Evolutionary conservation across 1,140 invertebrate genomes (phyloP).

Genomic region (Drosophila santomea): DNA sequence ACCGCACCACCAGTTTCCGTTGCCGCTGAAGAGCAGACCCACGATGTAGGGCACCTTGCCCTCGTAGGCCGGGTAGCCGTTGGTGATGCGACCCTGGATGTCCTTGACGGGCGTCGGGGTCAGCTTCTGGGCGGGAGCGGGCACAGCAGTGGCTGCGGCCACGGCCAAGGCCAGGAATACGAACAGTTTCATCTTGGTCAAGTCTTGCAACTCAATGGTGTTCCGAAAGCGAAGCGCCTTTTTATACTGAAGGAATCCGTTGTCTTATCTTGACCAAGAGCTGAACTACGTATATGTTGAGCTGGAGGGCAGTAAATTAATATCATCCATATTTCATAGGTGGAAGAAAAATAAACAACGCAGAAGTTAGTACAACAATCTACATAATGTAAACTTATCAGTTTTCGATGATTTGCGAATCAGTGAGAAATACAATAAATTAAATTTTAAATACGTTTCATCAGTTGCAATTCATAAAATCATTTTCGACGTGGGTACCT

Average conservation of each 20-base stretch:
- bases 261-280: conserved; percentile 1
- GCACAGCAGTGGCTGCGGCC: conserved; percentile 33
- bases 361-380: not conserved
- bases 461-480: conserved; percentile 6
- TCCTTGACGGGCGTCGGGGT: conserved; percentile 34
- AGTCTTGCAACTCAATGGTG: conserved; percentile 16
- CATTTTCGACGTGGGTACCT: conserved; percentile 10
- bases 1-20: conserved; percentile 86
- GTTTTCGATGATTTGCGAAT: not conserved
- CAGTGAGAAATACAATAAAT: conserved; percentile 16
- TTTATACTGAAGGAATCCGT: conserved; percentile 1
- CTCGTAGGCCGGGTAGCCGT: conserved; percentile 69
- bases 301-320: not conserved
- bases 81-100: conserved; percentile 77
- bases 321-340: not conserved
- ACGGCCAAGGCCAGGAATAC: conserved; percentile 43
- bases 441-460: not conserved
- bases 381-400: conserved; percentile 2
- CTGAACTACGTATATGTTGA: not conserved
- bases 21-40: conserved; percentile 81
- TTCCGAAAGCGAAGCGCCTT: not conserved
- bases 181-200: conserved; percentile 33
- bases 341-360: not conserved
- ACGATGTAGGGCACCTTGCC: conserved; percentile 86
- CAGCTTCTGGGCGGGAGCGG: conserved; percentile 33